Evolutionary conservation across 2,888 invertebrate species (phyloP), one percentile per base, ranked within the genome.

Genomic region (Idaea biselata): DNA sequence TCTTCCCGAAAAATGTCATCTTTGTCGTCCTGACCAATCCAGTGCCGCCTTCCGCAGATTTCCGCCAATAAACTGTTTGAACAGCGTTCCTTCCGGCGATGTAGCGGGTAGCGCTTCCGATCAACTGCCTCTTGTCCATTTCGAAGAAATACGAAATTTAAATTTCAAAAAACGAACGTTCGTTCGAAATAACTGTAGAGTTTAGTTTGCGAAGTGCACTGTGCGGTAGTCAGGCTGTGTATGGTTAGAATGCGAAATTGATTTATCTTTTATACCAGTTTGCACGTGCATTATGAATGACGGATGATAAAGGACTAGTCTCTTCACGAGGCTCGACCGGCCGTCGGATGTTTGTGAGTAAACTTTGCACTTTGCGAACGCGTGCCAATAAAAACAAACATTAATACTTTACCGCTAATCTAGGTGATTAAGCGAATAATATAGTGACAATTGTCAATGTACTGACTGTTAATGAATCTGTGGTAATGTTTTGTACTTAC

Each of bases 31-130:
- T 94, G 61, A 94, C 75, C 63, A 94, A 87, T 11, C 92, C 93
- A 44, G 91, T 93, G 68, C 86, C 87, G 32, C 81, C 82, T 54
- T 87, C 90, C 6, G 93, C 89, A 0, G 89, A 84, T 57, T 94
- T 93, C 74, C 96, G 92, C 96, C 96, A 96, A 77, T 96, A 96
- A 0, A 96, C 95, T 0, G 96, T 96, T 79, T 96, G 96, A 18
- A 96, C 94, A 0, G 96, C 96, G 76, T 96, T 95, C 66, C 95
- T 94, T 59, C 96, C 95, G 59, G 95, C 95, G 70, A 96, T 95
- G 82, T 95, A 95, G 64, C 96, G 94, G 18, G 95, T 95, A 55
- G 96, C 94, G 70, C 95, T 94, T 73, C 96, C 95, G 68, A 96
- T 94, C 80, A 96, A 83, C 60, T 87, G 85, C 74, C 90, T 88